phyloP scores from a whole-genome alignment of 2,888 invertebrate species.

The Limnephilus auricula region DNA sequence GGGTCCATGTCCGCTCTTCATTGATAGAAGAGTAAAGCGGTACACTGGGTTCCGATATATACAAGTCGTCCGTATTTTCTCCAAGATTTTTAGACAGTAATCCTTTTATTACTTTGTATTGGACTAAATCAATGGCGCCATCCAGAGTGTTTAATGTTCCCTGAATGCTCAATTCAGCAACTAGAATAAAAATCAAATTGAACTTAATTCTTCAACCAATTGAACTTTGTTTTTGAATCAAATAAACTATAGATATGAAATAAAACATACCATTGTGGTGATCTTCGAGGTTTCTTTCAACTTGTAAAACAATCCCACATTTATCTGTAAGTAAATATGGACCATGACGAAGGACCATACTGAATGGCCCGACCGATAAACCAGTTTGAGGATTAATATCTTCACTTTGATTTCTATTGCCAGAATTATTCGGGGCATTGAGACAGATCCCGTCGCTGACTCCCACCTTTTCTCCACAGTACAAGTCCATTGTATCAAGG shows the following conservation, averaged over 20 bases:
- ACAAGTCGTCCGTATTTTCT: constrained; percentile 86
- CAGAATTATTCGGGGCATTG: constrained; percentile 58
- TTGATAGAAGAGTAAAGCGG: constrained; percentile 45
- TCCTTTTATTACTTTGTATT: constrained; percentile 92
- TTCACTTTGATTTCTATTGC: constrained; percentile 54
- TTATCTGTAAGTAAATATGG: constrained; percentile 88
- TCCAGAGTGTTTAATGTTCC: constrained; percentile 92
- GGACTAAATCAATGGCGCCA: constrained; percentile 87
- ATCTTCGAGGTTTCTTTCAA: constrained; percentile 89
- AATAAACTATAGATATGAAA: neutral
- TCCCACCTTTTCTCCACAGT: constrained; percentile 77
- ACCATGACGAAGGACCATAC: constrained; percentile 77
- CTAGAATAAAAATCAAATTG: constrained; percentile 69
- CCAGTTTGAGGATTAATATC: constrained; percentile 18
- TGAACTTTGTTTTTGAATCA: neutral
- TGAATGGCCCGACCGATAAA: constrained; percentile 73
- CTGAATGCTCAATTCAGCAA: constrained; percentile 90
- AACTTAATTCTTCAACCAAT: neutral
- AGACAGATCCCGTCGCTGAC: constrained; percentile 66
- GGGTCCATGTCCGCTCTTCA: constrained; percentile 82
- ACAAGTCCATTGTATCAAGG: constrained; percentile 87
- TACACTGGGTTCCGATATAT: constrained; percentile 64
- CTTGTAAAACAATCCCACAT: constrained; percentile 86
- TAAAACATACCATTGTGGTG: constrained; percentile 74
- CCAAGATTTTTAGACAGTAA: constrained; percentile 93